Evolutionary conservation across 2,888 invertebrate genomes (phyloP).

Genomic region (Heteropelma amictum): DNA sequence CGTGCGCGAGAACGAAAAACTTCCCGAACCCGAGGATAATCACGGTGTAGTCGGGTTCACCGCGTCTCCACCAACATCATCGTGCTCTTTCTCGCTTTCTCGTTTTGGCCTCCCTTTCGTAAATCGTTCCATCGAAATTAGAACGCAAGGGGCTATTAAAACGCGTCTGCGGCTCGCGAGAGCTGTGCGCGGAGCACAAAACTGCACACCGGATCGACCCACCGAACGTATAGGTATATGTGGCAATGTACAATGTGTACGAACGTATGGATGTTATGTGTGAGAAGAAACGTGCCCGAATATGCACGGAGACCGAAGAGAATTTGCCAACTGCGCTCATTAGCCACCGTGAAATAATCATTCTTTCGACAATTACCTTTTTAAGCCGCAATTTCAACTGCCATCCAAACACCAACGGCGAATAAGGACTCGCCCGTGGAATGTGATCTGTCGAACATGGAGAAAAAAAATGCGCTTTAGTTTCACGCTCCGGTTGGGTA

Average conservation of each 20-base stretch:
- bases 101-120: conserved; percentile 17
- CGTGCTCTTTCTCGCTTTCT: not conserved
- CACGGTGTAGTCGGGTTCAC: conserved; percentile 39
- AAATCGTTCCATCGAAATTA: conserved; percentile 55
- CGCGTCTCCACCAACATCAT: conserved; percentile 12
- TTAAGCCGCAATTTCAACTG: conserved; percentile 32
- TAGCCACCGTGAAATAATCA: conserved; percentile 46
- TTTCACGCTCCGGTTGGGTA: too few relatives aligned
- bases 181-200: conserved; percentile 10
- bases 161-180: conserved; percentile 38
- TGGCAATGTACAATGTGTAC: not conserved
- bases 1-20: conserved; percentile 39
- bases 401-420: conserved; percentile 35
- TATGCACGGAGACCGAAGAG: conserved; percentile 10
- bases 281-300: not conserved
- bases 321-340: conserved; percentile 31
- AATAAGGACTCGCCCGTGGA: conserved; percentile 10
- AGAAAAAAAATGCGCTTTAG: conserved; percentile 11
- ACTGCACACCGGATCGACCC: not conserved
- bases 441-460: conserved; percentile 38
- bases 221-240: too few relatives aligned
- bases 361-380: conserved; percentile 50
- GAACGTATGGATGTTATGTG: not conserved
- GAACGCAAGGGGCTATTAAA: conserved; percentile 51
- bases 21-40: conserved; percentile 51